phyloP scores from a whole-genome alignment of 2,888 invertebrate genomes.

The Bombylius discolor region DNA sequence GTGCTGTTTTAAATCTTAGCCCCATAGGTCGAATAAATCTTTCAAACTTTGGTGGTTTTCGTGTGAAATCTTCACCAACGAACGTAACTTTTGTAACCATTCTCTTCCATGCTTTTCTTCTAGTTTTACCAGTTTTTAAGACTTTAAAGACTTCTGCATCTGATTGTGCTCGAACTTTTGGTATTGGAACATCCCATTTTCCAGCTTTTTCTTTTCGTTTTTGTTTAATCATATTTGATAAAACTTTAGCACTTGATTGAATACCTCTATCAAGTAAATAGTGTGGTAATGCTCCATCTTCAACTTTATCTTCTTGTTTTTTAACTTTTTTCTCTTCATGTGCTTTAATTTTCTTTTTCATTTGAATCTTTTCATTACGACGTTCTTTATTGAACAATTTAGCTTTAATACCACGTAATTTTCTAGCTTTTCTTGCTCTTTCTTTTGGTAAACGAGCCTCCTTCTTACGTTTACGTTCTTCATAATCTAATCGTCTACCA shows the following conservation, averaged over 20 bases:
- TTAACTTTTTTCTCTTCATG: slow-evolving; percentile 91
- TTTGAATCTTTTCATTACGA: slow-evolving; percentile 95
- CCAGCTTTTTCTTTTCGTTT: slow-evolving; percentile 99
- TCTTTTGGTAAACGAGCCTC: slow-evolving; percentile 92
- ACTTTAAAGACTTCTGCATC: slow-evolving; percentile 96
- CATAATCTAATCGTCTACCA: slow-evolving; percentile 93
- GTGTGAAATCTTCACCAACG: slow-evolving; percentile 95
- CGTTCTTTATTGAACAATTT: slow-evolving; percentile 95
- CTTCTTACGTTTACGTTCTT: slow-evolving; percentile 89
- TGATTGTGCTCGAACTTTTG: slow-evolving; percentile 92
- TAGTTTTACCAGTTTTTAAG: slow-evolving; percentile 79
- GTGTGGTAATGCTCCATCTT: slow-evolving; percentile 87
- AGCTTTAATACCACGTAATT: slow-evolving; percentile 89
- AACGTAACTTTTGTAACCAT: slow-evolving; percentile 98
- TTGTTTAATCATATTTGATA: slow-evolving; percentile 99
- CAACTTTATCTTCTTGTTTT: slow-evolving; percentile 68
- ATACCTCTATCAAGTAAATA: slow-evolving; percentile 96
- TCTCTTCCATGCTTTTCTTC: slow-evolving; percentile 94
- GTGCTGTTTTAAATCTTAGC: slow-evolving; percentile 89
- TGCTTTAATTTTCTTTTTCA: slow-evolving; percentile 96
- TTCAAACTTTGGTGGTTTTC: slow-evolving; percentile 99
- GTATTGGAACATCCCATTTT: slow-evolving; percentile 99
- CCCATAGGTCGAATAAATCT: slow-evolving; percentile 98
- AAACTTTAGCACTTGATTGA: slow-evolving; percentile 83
- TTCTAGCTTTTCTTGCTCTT: slow-evolving; percentile 78